These are phyloP conservation scores for Eublepharis macularius DNA, from an alignment of 2,113 vertebrate genomes.

Conservation along the genomic window DNA sequence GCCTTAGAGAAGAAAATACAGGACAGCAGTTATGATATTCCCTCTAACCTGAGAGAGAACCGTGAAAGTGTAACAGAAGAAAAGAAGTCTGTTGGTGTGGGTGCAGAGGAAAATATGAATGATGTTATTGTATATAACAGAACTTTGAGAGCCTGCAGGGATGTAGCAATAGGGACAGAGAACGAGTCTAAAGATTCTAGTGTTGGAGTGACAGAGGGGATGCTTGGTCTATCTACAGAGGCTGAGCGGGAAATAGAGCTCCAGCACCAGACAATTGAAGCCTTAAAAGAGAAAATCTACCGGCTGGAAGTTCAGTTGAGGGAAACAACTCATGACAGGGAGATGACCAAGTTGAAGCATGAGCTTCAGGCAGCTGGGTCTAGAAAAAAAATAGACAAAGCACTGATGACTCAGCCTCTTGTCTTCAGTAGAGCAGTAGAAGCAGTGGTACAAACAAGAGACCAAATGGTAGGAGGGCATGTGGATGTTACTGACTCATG, in stretches of 20 bases:
- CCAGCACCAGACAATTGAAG: conserved; percentile 92
- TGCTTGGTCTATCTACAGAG: conserved; percentile 90
- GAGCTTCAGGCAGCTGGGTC: conserved; percentile 90
- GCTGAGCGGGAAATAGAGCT: conserved; percentile 90
- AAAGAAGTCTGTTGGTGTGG: conserved; percentile 82
- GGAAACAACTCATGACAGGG: conserved; percentile 90
- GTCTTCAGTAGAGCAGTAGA: conserved; percentile 83
- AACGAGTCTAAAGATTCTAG: conserved; percentile 69
- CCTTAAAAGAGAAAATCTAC: conserved; percentile 94
- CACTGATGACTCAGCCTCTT: conserved; percentile 77
- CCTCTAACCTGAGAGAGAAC: conserved; percentile 48
- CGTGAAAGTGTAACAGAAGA: conserved; percentile 57
- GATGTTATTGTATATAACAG: conserved; percentile 73
- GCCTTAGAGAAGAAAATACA: conserved; percentile 89
- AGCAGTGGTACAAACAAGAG: conserved; percentile 77
- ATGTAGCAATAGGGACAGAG: conserved; percentile 80
- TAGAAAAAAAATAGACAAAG: conserved; percentile 89
- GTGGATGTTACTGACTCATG: conserved; percentile 71
- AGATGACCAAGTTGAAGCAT: conserved; percentile 95
- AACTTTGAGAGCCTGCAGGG: conserved; percentile 63
- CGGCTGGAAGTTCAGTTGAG: conserved; percentile 91
- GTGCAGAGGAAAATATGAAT: conserved; percentile 85
- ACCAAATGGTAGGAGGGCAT: conserved; percentile 82
- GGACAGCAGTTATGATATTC: conserved; percentile 70
- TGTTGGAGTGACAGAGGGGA: conserved; percentile 86